Evolutionary conservation across 2,797 vertebrate species (phyloP), one percentile per base, ranked within the genome.

Genomic region (Morelia viridis): DNA sequence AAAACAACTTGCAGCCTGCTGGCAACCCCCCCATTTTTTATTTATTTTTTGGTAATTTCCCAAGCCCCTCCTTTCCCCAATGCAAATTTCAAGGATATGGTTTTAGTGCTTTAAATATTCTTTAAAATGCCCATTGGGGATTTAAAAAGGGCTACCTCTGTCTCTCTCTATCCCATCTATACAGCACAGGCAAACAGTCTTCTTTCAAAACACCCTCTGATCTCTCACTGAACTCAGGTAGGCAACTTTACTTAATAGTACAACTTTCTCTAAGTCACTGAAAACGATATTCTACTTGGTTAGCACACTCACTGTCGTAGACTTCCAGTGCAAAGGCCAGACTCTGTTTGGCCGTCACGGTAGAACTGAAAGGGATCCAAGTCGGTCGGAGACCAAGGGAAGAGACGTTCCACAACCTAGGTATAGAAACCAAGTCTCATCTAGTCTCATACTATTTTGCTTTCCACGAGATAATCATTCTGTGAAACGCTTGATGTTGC

Each of bases 271-370:
- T 71, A 65, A 89, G 60, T 89, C 58, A 50, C 15, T 1, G 28
- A n/a, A 41, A 76, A 26, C 8, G 4, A 5, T 53, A 46, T 62
- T 65, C 31, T 12, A 19, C 28, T 46, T 61, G 19, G 35, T 28
- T 31, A 50, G 26, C 15, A 41, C 1, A 95, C 95, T 95, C 88
- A 95, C 96, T 22, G 76, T 95, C 94, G 0, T 89, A 93, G 1
- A 12, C 88, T 0, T 93, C 92, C 88, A 94, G 61, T 60, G 92
- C 26, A 0, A 95, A 95, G 50, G 5, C 60, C 50, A 91, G 4
- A 9, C 0, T 53, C 35, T 89, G 91, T 46, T 1, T 85, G 3
- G 84, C 92, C 7, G 92, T 8, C 0, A 94, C 0, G 0, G 93
- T 93, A 64, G 92, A 93, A 62, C 12, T 0, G 0, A 87, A 92